A percentile compares a stretch with the other conserved stretches of the same genome.
Conservation (phyloP, 2,888 invertebrate species). For the Conops quadrifasciatus region DNA sequence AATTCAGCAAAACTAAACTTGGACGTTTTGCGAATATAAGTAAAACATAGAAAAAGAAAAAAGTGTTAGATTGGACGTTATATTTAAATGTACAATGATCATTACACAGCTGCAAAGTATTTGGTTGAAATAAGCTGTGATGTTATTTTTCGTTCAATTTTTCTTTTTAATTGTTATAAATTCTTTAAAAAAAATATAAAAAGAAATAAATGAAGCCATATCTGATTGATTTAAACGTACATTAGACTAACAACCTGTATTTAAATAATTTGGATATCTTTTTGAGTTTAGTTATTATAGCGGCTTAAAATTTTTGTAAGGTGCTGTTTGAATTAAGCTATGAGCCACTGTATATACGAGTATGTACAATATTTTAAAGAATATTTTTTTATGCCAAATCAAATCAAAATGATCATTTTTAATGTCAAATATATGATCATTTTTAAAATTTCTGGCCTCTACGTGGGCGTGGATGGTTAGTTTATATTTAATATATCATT, state of each 20-base stretch:
- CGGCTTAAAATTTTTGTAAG: not conserved
- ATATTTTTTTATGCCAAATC: not conserved
- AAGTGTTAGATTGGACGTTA: no score
- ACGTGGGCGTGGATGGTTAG: no score
- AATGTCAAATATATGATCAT: no score
- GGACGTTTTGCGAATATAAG: not conserved
- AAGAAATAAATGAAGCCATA: not conserved
- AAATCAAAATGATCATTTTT: no score
- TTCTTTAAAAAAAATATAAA: not conserved
- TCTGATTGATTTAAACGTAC: not conserved
- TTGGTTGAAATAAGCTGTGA: slow-evolving; percentile 2
- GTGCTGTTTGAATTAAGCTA: not conserved
- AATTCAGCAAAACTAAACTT: not conserved
- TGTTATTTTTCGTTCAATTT: not conserved
- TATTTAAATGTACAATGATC: not conserved
- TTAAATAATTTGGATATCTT: no score
- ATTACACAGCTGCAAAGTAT: not conserved
- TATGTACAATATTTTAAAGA: not conserved
- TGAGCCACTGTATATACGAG: not conserved
- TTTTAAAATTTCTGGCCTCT: no score
- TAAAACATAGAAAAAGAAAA: not conserved
- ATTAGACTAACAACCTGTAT: not conserved
- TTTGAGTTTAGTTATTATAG: not conserved
- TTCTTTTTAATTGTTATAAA: slow-evolving; percentile 3
- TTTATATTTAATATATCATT: no score